phyloP scores from a whole-genome alignment of 2,797 vertebrate species.

The Leptodon cayanensis region DNA sequence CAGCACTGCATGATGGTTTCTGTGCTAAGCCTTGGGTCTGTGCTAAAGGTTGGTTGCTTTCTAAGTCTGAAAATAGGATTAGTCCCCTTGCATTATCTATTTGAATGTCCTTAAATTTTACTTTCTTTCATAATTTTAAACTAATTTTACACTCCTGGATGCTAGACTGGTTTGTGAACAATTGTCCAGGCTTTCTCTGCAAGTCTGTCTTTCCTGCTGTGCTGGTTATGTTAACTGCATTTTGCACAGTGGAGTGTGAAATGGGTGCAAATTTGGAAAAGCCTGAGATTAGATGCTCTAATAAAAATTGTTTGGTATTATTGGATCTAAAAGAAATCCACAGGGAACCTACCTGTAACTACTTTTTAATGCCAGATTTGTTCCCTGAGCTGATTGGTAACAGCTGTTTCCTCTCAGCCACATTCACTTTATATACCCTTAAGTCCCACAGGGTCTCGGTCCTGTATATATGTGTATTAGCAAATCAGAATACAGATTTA shows the following conservation, averaged over 20 bases:
- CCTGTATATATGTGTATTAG: not conserved
- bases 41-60: conserved; percentile 1
- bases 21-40: not conserved
- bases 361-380: not conserved
- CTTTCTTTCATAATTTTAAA: not conserved
- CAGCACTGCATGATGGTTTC: not conserved
- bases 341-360: not conserved
- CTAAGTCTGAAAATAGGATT: not conserved
- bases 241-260: not conserved
- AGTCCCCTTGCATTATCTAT: not conserved
- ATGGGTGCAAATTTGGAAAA: not conserved
- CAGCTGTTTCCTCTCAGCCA: not conserved
- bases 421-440: rapidly evolving
- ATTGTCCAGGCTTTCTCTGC: not conserved
- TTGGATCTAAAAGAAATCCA: not conserved
- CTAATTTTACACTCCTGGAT: not conserved
- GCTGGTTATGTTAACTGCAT: not conserved
- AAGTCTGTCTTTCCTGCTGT: not conserved
- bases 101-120: not conserved
- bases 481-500: not conserved
- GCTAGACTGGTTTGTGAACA: not conserved
- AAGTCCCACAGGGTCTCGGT: not conserved
- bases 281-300: not conserved
- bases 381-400: rapidly evolving
- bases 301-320: not conserved